Evolutionary conservation across 1,140 invertebrate species (phyloP), one percentile per base, ranked within the genome.

Genomic region (Papilio machaon): DNA sequence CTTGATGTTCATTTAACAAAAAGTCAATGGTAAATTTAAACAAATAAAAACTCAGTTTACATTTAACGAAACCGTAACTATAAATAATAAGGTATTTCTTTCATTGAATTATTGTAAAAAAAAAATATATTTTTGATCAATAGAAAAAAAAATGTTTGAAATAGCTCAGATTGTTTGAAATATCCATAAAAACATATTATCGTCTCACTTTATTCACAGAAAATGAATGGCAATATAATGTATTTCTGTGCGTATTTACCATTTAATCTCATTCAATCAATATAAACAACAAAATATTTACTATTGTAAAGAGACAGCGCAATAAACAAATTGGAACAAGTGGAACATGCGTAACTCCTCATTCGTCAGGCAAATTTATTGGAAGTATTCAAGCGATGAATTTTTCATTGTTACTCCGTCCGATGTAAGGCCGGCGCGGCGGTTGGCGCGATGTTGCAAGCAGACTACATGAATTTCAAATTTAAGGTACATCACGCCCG

Each of bases 391-490:
- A 47, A 73, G 73, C 43, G 38, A 73, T 73, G 73, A 43, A 73
- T 73, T 73, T 73, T 73, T 73, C 43, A 73, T 73, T 73, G 35
- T 23, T 23, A 11, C 19, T 52, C 47, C 43, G 82, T 79, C 80
- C 70, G 49, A 5, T 70, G 64, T n/a, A 75, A 67, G 80, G 54
- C 54, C 17, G 54, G 54, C 52, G 52, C 54, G 54, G 54, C 38
- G 7, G 38, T 6, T 7, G 38, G 4, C 73, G 77, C 52, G 78
- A 47, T 81, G 84, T 86, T 86, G 76, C 70, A 83, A 86, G 83
- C 86, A 90, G 87, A 86, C 54, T 58, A 58, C 84, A 82, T 88
- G 86, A 87, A 83, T 88, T 87, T 88, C 82, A 84, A 75, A 85
- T 88, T 89, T 85, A 81, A 85, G 81, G 73, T 80, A 75, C 79